Percentiles rank a stretch among this genome's conserved stretches.
Conservation (phyloP, 92 coral and sea anemone species). For the Phenganax marumi region DNA sequence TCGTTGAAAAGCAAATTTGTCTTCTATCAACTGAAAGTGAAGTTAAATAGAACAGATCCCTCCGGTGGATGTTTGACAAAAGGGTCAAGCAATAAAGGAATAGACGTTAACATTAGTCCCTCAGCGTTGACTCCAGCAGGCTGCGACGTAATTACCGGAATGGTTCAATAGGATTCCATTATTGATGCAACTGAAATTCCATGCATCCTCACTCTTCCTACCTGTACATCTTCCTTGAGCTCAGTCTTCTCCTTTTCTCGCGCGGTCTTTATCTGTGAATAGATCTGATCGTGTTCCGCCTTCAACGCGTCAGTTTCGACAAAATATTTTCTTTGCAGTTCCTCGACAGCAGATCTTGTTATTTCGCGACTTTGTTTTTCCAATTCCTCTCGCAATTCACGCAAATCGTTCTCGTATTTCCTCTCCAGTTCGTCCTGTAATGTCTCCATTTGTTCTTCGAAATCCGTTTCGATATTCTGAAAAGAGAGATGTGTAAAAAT, state of each 20-base stretch:
- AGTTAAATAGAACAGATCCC: too few species aligned
- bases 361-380: constrained; percentile 75
- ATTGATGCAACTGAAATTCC: too few species aligned
- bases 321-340: constrained; percentile 70
- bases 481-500: constrained; percentile 36
- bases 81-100: too few species aligned
- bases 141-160: too few species aligned
- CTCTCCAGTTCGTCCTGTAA: constrained; percentile 66
- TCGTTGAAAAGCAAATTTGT: too few species aligned
- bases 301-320: constrained; percentile 68
- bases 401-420: constrained; percentile 74
- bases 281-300: constrained; percentile 66
- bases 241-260: constrained; percentile 61
- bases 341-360: constrained; percentile 72
- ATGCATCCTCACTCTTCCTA: neutral
- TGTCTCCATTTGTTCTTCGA: constrained; percentile 68
- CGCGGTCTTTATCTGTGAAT: constrained; percentile 69
- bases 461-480: constrained; percentile 59
- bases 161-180: too few species aligned
- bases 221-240: constrained; percentile 33
- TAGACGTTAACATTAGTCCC: too few species aligned
- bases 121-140: too few species aligned
- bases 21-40: too few species aligned
- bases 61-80: too few species aligned
- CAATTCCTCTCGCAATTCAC: constrained; percentile 58